Evolutionary conservation across 2,888 invertebrate genomes (phyloP).

Genomic region (Notodonta dromedarius): DNA sequence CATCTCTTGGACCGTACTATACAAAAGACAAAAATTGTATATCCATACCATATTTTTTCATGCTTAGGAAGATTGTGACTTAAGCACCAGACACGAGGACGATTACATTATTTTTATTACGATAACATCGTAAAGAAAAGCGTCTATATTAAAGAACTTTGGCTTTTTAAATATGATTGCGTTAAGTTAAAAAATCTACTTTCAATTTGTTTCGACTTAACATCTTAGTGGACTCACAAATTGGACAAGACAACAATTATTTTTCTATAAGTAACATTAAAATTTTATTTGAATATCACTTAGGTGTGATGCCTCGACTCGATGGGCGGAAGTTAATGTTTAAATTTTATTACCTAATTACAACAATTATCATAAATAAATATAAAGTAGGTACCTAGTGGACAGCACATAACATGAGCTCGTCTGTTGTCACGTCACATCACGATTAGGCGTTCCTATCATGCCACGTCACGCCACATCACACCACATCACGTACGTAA

Average conservation of each 20-base stretch:
- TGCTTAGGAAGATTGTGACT: constrained; percentile 48
- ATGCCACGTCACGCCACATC: too few species aligned
- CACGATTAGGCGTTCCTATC: too few species aligned
- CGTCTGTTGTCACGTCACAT: too few species aligned
- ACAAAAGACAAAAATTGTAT: constrained; percentile 37
- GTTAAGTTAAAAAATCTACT: constrained; percentile 49
- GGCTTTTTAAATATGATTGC: constrained; percentile 52
- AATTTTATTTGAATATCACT: constrained; percentile 32
- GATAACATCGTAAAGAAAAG: constrained; percentile 37
- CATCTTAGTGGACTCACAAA: constrained; percentile 45
- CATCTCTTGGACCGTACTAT: constrained; percentile 17
- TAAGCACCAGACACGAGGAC: constrained; percentile 56
- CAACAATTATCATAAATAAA: constrained; percentile 51
- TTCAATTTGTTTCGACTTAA: constrained; percentile 44
- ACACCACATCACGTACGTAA: too few species aligned
- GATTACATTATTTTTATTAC: constrained; percentile 34
- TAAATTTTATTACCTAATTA: constrained; percentile 36
- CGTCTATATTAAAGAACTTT: constrained; percentile 56
- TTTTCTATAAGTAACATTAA: constrained; percentile 17
- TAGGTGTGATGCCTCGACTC: constrained; percentile 55
- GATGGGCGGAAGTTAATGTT: constrained; percentile 50
- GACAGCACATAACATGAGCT: neutral
- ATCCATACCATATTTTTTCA: constrained; percentile 16
- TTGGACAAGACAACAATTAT: constrained; percentile 45
- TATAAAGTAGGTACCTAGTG: constrained; percentile 8